Percentiles rank a stretch among this genome's conserved stretches.
Evolutionary conservation across 2,888 invertebrate species (phyloP).

Genomic region (Caenorhabditis sinica): DNA sequence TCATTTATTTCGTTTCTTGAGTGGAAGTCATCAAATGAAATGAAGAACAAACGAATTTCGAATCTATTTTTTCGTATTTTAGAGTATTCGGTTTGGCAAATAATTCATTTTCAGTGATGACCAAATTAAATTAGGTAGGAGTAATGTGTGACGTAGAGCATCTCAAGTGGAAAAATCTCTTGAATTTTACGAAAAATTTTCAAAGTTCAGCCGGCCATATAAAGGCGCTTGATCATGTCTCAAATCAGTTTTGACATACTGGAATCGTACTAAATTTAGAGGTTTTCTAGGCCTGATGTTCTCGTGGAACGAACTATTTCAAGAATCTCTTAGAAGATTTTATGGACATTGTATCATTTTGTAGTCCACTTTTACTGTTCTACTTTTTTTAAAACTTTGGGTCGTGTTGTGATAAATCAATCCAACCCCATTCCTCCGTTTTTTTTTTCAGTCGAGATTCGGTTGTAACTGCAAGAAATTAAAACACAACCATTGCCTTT

Average conservation of each 20-base stretch:
- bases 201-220: not conserved
- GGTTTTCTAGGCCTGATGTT: slow-evolving; percentile 1
- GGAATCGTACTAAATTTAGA: too few relatives aligned
- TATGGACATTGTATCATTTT: too few relatives aligned
- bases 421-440: not conserved
- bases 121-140: not conserved
- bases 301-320: too few relatives aligned
- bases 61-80: not conserved
- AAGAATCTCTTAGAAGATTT: too few relatives aligned
- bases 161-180: slow-evolving; percentile 14
- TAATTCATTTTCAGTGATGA: slow-evolving; percentile 1
- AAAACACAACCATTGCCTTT: slow-evolving; percentile 2
- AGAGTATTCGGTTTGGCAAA: not conserved
- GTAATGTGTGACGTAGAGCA: slow-evolving; percentile 7
- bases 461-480: slow-evolving; percentile 3
- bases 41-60: too few relatives aligned
- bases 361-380: not conserved
- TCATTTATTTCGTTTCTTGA: not conserved
- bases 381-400: not conserved
- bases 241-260: not conserved
- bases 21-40: not conserved
- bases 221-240: not conserved
- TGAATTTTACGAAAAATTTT: not conserved
- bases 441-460: too few relatives aligned
- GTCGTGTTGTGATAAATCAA: slow-evolving; percentile 13